phyloP scores from a whole-genome alignment of 2,797 vertebrate genomes.

The Oryzias dopingdopingensis region DNA sequence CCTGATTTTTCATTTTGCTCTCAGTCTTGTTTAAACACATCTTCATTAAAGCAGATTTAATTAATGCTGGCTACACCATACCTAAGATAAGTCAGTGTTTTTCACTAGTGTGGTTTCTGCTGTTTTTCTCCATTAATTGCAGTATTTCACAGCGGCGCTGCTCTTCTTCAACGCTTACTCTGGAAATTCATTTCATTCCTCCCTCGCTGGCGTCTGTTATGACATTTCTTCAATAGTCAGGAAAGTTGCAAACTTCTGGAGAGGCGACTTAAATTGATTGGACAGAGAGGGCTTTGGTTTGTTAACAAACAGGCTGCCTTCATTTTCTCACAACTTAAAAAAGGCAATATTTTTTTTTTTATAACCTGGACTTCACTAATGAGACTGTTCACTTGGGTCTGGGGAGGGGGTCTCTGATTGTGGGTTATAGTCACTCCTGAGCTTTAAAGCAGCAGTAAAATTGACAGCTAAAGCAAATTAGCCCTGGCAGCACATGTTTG shows the following conservation, averaged over 20 bases:
- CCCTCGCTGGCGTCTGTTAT: constrained; percentile 1
- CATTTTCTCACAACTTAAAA: not conserved
- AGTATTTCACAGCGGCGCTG: constrained; percentile 1
- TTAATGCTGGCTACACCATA: not conserved
- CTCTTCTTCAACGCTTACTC: constrained; percentile 6
- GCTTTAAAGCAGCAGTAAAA: constrained; percentile 51
- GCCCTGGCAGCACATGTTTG: constrained; percentile 64
- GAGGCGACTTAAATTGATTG: constrained; percentile 27
- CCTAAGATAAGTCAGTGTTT: not conserved
- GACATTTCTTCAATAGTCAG: constrained; percentile 47
- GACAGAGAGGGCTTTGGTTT: not conserved
- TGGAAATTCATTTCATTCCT: not conserved
- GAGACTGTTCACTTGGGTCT: constrained; percentile 35
- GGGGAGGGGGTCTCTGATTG: constrained; percentile 17
- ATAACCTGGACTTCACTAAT: constrained; percentile 37
- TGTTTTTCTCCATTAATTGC: constrained; percentile 23
- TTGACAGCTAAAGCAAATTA: constrained; percentile 71
- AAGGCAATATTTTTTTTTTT: constrained; percentile 24
- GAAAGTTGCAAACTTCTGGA: constrained; percentile 34
- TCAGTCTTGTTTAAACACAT: too few species aligned
- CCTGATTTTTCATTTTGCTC: constrained; percentile 7
- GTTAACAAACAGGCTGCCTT: constrained; percentile 1
- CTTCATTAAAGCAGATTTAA: constrained; percentile 17
- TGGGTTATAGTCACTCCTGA: constrained; percentile 41
- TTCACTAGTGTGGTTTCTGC: not conserved